A percentile compares a stretch with the other conserved stretches of the same genome.
Conservation (phyloP, 2,797 vertebrate genomes). For the Dendrocincla fuliginosa region DNA sequence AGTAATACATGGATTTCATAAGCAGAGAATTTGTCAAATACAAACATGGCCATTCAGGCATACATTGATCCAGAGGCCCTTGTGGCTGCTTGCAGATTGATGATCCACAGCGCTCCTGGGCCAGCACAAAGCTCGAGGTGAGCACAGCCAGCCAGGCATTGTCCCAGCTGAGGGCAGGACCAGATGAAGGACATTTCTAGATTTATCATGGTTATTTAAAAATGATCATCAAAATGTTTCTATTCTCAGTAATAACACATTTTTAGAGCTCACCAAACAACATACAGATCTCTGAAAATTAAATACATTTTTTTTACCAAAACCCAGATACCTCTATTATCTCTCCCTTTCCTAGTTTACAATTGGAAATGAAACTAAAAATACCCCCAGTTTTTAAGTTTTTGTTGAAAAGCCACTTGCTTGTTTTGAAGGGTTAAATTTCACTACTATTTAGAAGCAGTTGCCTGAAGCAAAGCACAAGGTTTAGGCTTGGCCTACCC, state of each 20-base stretch:
- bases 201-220: not conserved
- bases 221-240: not conserved
- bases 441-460: not conserved
- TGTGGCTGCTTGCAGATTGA: not conserved
- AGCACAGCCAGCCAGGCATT: not conserved
- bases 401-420: not conserved
- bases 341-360: not conserved
- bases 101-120: not conserved
- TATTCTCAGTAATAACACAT: not conserved
- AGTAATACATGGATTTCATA: fast-evolving
- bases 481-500: not conserved
- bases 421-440: not conserved
- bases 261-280: not conserved
- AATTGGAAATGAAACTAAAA: not conserved
- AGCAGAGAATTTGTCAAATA: not conserved
- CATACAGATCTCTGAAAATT: not conserved
- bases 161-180: not conserved
- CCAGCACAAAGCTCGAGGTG: not conserved
- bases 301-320: not conserved
- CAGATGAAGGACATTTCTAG: not conserved
- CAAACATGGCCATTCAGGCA: not conserved
- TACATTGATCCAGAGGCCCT: not conserved
- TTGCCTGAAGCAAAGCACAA: not conserved
- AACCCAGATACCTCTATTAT: not conserved
- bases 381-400: not conserved